These are phyloP conservation scores for Apistogramma diplotaenia DNA, from an alignment of 2,113 vertebrate species.

Conservation along the genomic window DNA sequence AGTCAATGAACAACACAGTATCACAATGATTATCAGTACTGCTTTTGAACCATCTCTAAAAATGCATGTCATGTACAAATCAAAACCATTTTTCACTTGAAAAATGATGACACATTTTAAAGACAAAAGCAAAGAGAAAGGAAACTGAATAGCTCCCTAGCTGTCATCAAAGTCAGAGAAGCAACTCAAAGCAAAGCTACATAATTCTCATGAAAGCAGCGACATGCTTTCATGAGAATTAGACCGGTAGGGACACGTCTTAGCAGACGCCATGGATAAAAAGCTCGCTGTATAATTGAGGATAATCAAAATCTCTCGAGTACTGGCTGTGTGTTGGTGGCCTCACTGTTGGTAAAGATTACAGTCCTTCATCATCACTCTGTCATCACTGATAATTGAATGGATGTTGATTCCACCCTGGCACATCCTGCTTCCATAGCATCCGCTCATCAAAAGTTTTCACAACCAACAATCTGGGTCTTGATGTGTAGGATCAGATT, in stretches of 20 bases:
- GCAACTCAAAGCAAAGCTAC: not conserved
- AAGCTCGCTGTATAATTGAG: not conserved
- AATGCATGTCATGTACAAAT: not conserved
- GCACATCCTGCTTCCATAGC: constrained; percentile 38
- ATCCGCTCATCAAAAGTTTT: constrained; percentile 3
- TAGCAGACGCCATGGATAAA: constrained; percentile 1
- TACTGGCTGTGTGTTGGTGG: constrained; percentile 16
- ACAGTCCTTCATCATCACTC: constrained; percentile 30
- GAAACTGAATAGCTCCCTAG: not conserved
- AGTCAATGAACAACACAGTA: not conserved
- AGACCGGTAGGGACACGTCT: not conserved
- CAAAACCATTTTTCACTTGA: not conserved
- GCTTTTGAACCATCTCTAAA: not conserved
- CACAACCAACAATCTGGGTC: not conserved
- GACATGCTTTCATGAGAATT: constrained; percentile 5
- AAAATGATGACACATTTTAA: not conserved
- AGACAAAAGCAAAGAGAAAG: not conserved
- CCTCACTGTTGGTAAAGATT: constrained; percentile 37
- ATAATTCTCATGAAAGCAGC: not conserved
- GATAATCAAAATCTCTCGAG: constrained; percentile 11
- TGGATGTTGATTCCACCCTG: constrained; percentile 29
- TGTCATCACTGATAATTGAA: constrained; percentile 35
- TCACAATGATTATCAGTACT: not conserved
- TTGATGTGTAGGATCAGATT: constrained; percentile 23
- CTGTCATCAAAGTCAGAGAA: constrained; percentile 17